Percentiles rank a stretch among this genome's conserved stretches.
phyloP scores from a whole-genome alignment of 2,888 invertebrate species.

The Hyalella azteca region DNA sequence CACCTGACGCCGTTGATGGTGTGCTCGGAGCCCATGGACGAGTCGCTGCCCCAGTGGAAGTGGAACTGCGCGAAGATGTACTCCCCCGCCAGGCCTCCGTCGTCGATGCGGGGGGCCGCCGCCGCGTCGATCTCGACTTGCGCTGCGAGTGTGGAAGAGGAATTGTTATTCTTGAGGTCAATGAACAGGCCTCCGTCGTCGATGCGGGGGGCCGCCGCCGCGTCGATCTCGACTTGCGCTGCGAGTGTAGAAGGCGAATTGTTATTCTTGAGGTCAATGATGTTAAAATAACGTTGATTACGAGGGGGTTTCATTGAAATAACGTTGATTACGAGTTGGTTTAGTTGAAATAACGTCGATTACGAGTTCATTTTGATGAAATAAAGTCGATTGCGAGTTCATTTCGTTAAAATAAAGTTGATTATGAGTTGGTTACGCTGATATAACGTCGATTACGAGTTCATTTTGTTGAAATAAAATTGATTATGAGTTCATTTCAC shows the following conservation, averaged over 20 bases:
- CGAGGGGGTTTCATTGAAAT: not conserved
- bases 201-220: constrained; percentile 53
- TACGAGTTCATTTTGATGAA: not conserved
- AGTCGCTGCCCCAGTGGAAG: constrained; percentile 64
- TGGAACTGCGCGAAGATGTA: constrained; percentile 63
- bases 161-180: too few species aligned
- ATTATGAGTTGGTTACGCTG: not conserved
- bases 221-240: constrained; percentile 49
- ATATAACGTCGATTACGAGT: not conserved
- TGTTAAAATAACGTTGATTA: too few species aligned
- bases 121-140: constrained; percentile 55
- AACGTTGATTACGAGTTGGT: not conserved
- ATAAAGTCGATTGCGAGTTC: not conserved
- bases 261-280: not conserved
- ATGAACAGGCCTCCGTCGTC: constrained; percentile 70
- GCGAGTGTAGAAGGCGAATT: not conserved
- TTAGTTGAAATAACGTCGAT: not conserved
- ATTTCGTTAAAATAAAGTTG: not conserved
- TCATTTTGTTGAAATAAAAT: not conserved
- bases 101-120: constrained; percentile 53
- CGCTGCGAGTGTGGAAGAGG: constrained; percentile 41
- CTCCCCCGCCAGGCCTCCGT: constrained; percentile 70
- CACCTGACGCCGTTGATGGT: constrained; percentile 69
- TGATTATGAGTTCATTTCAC: not conserved
- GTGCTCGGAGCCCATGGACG: constrained; percentile 78